Evolutionary conservation across 2,113 vertebrate genomes (phyloP).

Genomic region (Ranitomeya variabilis): DNA sequence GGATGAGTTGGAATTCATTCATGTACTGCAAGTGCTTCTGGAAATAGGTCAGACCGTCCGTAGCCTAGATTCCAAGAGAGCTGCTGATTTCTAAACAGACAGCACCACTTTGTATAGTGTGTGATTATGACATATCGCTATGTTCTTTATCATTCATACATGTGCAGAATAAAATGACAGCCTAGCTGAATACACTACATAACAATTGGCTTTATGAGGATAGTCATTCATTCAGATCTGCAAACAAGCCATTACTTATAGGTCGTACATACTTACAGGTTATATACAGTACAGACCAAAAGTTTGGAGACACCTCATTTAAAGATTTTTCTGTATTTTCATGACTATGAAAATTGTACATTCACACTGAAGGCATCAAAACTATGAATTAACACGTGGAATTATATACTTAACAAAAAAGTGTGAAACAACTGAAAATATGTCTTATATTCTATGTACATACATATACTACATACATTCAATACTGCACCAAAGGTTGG

Average conservation of each 20-base stretch:
- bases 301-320: too few species aligned
- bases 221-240: not conserved
- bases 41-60: conserved; percentile 41
- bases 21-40: conserved; percentile 17
- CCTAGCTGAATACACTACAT: not conserved
- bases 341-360: too few species aligned
- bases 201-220: not conserved
- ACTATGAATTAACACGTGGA: too few species aligned
- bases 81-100: not conserved
- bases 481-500: too few species aligned
- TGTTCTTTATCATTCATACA: not conserved
- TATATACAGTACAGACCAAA: too few species aligned
- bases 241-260: not conserved
- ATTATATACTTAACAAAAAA: too few species aligned
- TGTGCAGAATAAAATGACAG: not conserved
- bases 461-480: too few species aligned
- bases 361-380: too few species aligned
- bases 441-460: too few species aligned
- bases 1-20: conserved; percentile 19
- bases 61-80: not conserved
- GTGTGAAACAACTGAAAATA: too few species aligned
- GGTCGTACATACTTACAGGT: too few species aligned
- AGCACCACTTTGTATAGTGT: not conserved
- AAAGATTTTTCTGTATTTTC: too few species aligned
- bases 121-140: not conserved